Base-by-base conservation (phyloP, 1,140 invertebrate genomes). In the Drosophila grimshawi region DNA sequence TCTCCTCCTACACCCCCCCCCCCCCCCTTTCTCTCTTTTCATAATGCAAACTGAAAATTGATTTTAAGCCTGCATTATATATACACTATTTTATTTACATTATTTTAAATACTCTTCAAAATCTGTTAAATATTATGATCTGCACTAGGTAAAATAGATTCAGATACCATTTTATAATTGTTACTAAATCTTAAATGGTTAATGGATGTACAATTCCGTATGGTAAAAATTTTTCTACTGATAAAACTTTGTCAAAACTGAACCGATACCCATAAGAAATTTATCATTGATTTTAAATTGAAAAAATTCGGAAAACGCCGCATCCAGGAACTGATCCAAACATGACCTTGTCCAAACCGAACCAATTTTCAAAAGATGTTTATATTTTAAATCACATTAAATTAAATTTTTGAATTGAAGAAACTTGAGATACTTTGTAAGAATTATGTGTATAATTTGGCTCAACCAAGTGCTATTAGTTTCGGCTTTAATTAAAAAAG, bases 401-500 rank as follows among this genome's bases (percentile, higher is more conserved):
- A 45, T 33, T 37, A 62, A 46, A 33, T 45, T 41, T 39, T 52
- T 32, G 27, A 43, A 61, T n/a, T 30, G 37, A 19, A 19, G 19
- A 19, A 33, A 5, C 35, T 6, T 3, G 2, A 19, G 6, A 10
- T n/a, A 52, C 2, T 35, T 56, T 10, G 11, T 2, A 60, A 19
- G 41, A 53, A 32, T 32, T 60, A 52, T 46, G 32, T 8, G n/a
- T 27, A 27, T 67, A 59, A 68, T 49, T 71, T 57, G 46, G 33
- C 10, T 10, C 2, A 8, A 5, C 3, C n/a, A 29, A 35, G 3
- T 3, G 59, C 46, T 46, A 35, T 60, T 41, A 53, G 56, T 55
- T 55, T 48, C 1, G 45, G 56, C 63, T 78, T 88, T 89, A 88
- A 89, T 88, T 89, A 88, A 78, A 76, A 81, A 86, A 76, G 68